Conservation (phyloP, 2,888 invertebrate species). For the Atherix ibis region DNA sequence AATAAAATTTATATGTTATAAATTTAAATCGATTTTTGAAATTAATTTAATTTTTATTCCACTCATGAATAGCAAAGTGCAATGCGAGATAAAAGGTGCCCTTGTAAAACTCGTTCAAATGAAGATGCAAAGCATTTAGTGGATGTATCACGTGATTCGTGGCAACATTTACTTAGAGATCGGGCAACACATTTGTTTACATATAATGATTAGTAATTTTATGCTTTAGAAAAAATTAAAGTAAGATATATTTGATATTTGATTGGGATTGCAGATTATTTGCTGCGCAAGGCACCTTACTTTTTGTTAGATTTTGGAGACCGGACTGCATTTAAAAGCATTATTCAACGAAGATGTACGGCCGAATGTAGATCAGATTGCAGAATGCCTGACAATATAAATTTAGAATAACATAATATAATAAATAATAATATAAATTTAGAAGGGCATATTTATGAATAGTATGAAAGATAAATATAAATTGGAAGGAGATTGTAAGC, state of each 20-base stretch:
- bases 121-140: conserved; percentile 49
- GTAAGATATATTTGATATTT: conserved; percentile 28
- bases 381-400: conserved; percentile 71
- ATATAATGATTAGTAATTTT: conserved; percentile 92
- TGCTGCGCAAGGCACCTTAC: not conserved
- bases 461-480: conserved; percentile 25
- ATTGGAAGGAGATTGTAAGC: conserved; percentile 14
- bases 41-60: conserved; percentile 4
- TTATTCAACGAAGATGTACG: conserved; percentile 53
- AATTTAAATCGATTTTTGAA: too few relatives aligned
- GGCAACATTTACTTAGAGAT: conserved; percentile 82
- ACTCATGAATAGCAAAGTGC: conserved; percentile 48
- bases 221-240: conserved; percentile 63
- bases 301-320: conserved; percentile 49
- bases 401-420: conserved; percentile 74
- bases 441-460: conserved; percentile 37
- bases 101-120: conserved; percentile 41
- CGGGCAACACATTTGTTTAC: conserved; percentile 73
- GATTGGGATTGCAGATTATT: not conserved
- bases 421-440: conserved; percentile 65
- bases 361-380: conserved; percentile 57
- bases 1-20: too few relatives aligned
- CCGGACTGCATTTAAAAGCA: conserved; percentile 51
- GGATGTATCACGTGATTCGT: conserved; percentile 66
- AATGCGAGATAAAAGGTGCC: conserved; percentile 43